phyloP scores from a whole-genome alignment of 2,113 vertebrate genomes.

The Sylvia atricapilla region DNA sequence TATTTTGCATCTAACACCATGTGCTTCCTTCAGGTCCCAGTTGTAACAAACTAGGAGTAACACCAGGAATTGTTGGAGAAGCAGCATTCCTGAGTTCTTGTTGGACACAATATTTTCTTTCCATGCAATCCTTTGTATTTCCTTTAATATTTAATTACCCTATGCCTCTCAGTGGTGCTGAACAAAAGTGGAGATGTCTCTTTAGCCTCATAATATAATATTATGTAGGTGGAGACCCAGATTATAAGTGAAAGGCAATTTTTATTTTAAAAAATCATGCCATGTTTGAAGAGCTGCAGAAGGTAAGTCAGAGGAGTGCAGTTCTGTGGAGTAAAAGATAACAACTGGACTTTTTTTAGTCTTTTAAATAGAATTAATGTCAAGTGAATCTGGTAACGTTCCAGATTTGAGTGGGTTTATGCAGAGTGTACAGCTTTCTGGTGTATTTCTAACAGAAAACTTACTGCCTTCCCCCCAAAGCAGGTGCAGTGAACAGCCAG shows the following conservation, averaged over 20 bases:
- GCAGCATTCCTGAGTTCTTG: neutral
- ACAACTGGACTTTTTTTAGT: neutral
- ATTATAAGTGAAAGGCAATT: neutral
- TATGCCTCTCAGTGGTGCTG: neutral
- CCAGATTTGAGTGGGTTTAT: neutral
- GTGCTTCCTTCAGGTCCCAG: neutral
- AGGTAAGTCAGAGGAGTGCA: slow-evolving; percentile 3
- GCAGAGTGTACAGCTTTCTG: neutral
- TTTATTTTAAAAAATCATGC: neutral
- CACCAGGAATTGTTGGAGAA: neutral
- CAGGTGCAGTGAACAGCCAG: slow-evolving; percentile 84
- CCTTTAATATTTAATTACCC: neutral
- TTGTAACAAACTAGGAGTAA: neutral
- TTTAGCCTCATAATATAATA: neutral
- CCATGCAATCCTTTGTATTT: neutral
- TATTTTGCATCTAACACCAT: neutral
- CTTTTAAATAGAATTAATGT: neutral
- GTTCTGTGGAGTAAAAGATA: neutral
- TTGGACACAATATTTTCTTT: neutral
- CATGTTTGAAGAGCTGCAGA: neutral
- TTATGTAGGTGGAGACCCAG: neutral
- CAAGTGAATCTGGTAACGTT: neutral
- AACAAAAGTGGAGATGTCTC: neutral
- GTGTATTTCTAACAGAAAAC: neutral
- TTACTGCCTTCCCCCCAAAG: slow-evolving; percentile 49